Evolutionary conservation across 2,797 vertebrate species (phyloP), one percentile per base, ranked within the genome.

Genomic region (Sebastes itinus): DNA sequence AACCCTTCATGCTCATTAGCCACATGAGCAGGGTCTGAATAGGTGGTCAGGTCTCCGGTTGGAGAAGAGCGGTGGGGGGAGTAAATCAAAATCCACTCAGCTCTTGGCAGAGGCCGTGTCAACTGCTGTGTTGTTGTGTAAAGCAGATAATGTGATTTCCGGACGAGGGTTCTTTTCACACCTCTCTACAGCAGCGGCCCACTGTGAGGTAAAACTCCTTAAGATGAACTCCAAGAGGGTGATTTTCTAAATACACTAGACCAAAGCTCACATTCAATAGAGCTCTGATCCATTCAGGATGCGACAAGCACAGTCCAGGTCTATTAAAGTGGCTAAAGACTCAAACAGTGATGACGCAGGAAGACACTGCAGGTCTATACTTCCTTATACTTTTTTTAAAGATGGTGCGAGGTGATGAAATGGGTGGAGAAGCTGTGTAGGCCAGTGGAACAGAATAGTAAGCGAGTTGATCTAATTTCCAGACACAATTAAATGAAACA

Each of bases 91-190:
- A 82, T 68, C 72, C 66, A 46, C 82, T 83, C 63, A 42, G 62
- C 79, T 82, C 76, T 86, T 88, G 87, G 89, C 88, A 78, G 61
- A 78, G 70, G 65, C 46, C 10, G 1, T 75, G 81, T 93, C 81
- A 82, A 84, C 88, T 32, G 75, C 87, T 91, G 89, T 38, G 90
- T 82, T 81, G 82, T 82, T 91, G 76, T 88, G 76, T 77, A 75
- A 91, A 87, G 89, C 89, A 88, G 82, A 91, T 93, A 91, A 92
- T 92, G 89, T 84, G 92, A 92, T 93, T 92, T 93, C 92, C 82
- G 86, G 88, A 85, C 80, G 71, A 81, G 75, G 75, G 75, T 4
- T 32, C 80, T 71, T 72, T 84, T 88, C 89, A 88, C 83, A 87
- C 77, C 64, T 84, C 78, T 76, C 71, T 65, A n/a, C 67, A 58